A percentile compares a stretch with the other conserved stretches of the same genome.
Evolutionary conservation across 2,797 vertebrate species (phyloP).

Genomic region (Paratrypauchen microcephalus): DNA sequence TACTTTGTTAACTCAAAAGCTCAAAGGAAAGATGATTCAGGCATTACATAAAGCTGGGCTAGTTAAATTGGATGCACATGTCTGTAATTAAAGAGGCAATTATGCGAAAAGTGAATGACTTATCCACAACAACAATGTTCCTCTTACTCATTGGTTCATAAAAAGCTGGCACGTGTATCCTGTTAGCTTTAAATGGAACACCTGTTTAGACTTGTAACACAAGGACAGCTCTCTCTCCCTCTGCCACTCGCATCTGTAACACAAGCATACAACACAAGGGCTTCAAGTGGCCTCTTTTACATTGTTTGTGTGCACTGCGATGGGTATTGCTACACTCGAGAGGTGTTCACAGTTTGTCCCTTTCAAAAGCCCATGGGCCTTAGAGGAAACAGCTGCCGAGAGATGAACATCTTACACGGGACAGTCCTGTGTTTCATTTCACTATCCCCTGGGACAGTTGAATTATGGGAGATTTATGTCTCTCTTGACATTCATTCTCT

Average conservation of each 20-base stretch:
- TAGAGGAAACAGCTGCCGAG: conserved; percentile 67
- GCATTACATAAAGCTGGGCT: conserved; percentile 18
- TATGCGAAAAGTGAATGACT: conserved; percentile 40
- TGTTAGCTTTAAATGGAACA: conserved; percentile 51
- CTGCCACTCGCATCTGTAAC: conserved; percentile 20
- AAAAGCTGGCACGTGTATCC: conserved; percentile 48
- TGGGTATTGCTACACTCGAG: conserved; percentile 31
- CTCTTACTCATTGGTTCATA: conserved; percentile 53
- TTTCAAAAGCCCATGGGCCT: conserved; percentile 50
- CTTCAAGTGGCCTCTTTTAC: conserved; percentile 9
- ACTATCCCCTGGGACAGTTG: conserved; percentile 62
- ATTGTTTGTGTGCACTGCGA: not conserved
- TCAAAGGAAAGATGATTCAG: conserved; percentile 32
- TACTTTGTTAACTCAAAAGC: conserved; percentile 23
- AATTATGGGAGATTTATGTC: conserved; percentile 69
- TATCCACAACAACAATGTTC: conserved; percentile 43
- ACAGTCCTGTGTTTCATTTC: conserved; percentile 40
- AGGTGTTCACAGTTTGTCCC: conserved; percentile 61
- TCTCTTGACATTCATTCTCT: conserved; percentile 49
- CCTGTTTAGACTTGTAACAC: conserved; percentile 56
- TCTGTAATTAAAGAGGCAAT: conserved; percentile 46
- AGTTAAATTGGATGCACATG: conserved; percentile 41
- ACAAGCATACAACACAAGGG: not conserved
- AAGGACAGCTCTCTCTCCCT: conserved; percentile 15
- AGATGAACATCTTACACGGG: conserved; percentile 48